Conservation (phyloP, 2,888 invertebrate species). For the Lysandra bellargus region DNA sequence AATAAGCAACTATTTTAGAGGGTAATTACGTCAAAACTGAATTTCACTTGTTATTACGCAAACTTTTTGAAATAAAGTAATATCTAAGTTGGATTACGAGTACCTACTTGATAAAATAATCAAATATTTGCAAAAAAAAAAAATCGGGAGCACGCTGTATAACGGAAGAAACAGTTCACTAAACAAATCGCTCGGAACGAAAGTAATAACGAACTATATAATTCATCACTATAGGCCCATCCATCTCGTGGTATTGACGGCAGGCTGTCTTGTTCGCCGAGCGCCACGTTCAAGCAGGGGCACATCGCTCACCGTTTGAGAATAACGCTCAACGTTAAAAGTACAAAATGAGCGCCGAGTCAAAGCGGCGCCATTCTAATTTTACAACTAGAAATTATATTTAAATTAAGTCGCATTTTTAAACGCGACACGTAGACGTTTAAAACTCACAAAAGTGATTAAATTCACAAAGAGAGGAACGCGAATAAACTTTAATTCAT, state of each 20-base stretch:
- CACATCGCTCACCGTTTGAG: not conserved
- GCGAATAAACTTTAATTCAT: not conserved
- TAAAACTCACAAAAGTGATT: slow-evolving; percentile 13
- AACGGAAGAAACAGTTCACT: not conserved
- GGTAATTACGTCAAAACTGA: too few species aligned
- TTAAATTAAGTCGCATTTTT: slow-evolving; percentile 19
- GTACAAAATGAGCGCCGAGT: not conserved
- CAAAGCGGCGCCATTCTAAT: slow-evolving; percentile 3
- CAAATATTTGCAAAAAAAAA: not conserved
- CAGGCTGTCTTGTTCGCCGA: not conserved
- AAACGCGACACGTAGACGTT: slow-evolving; percentile 6
- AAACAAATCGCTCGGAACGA: slow-evolving; percentile 9
- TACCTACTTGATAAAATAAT: too few species aligned
- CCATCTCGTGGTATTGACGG: not conserved
- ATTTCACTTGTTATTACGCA: too few species aligned
- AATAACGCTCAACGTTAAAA: not conserved
- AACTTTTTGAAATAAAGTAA: too few species aligned
- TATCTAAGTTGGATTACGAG: too few species aligned
- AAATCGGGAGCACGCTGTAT: not conserved
- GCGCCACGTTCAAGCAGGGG: not conserved
- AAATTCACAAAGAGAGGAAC: slow-evolving; percentile 5
- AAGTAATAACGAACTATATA: slow-evolving; percentile 20
- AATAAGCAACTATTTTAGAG: too few species aligned
- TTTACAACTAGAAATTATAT: not conserved
- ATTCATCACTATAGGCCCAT: slow-evolving; percentile 9